phyloP scores from a whole-genome alignment of 2,797 vertebrate genomes.

The Halcyon smyrnensis region DNA sequence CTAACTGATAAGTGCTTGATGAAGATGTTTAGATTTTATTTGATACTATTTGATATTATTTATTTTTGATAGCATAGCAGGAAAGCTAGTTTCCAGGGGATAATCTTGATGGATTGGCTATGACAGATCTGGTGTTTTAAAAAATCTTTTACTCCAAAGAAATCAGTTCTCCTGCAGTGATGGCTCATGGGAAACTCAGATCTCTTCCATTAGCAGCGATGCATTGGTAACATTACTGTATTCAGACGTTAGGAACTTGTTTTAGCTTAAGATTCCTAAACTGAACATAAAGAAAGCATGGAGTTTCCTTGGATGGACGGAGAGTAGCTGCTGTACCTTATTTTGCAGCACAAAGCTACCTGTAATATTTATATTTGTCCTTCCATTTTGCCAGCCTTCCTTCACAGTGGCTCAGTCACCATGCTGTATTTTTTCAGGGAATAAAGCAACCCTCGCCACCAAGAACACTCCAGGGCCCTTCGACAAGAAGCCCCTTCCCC shows the following conservation, averaged over 20 bases:
- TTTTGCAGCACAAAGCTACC: neutral
- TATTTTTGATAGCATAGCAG: constrained; percentile 43
- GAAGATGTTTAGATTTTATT: constrained; percentile 48
- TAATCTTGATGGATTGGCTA: constrained; percentile 84
- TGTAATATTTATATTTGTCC: constrained; percentile 14
- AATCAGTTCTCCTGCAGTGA: constrained; percentile 44
- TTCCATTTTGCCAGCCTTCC: neutral
- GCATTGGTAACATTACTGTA: neutral
- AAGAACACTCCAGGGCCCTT: neutral
- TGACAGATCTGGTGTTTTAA: constrained; percentile 85
- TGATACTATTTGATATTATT: constrained; percentile 52
- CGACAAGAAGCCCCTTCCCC: neutral
- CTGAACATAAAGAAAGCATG: neutral
- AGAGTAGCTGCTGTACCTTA: neutral
- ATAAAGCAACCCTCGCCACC: neutral
- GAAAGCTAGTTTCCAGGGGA: constrained; percentile 21
- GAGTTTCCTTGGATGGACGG: neutral
- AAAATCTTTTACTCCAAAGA: constrained; percentile 56
- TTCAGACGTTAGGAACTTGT: neutral
- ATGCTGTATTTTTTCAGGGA: constrained; percentile 23
- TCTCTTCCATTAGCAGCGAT: constrained; percentile 46
- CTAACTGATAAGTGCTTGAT: constrained; percentile 51
- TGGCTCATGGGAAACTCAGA: constrained; percentile 34
- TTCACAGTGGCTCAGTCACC: neutral
- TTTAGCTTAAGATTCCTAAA: neutral